These are phyloP conservation scores for Azorinus chamasolen DNA, from an alignment of 2,888 invertebrate species.

Conservation along the genomic window DNA sequence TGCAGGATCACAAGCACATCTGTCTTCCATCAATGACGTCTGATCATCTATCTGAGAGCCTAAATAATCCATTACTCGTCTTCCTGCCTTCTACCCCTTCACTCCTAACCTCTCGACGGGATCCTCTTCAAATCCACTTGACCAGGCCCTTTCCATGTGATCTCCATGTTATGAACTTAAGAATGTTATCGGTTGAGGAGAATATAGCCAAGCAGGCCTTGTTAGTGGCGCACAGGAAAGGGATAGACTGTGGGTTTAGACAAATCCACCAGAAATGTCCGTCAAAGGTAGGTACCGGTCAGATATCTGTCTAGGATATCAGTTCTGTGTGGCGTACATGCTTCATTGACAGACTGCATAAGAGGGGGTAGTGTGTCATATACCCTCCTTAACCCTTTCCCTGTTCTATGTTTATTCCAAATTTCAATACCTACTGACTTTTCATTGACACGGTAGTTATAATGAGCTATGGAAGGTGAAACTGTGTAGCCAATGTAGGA, in stretches of 20 bases:
- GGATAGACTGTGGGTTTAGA: slow-evolving; percentile 20
- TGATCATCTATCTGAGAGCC: slow-evolving; percentile 1
- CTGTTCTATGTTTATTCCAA: too few species aligned
- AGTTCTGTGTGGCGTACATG: too few species aligned
- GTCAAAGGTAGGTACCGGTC: background rate
- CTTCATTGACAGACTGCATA: too few species aligned
- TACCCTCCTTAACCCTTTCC: background rate
- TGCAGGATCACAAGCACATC: background rate
- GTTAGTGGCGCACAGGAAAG: slow-evolving; percentile 32
- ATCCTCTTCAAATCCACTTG: background rate
- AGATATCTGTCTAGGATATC: too few species aligned
- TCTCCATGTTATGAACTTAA: slow-evolving; percentile 28
- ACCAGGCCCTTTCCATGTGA: slow-evolving; percentile 31
- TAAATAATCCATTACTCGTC: slow-evolving; percentile 36
- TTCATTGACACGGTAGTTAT: background rate
- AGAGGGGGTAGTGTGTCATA: background rate
- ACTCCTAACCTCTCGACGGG: background rate
- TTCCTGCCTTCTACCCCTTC: background rate
- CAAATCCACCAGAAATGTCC: background rate
- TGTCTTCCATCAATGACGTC: slow-evolving; percentile 30
- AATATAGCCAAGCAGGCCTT: slow-evolving; percentile 16
- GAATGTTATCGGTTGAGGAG: slow-evolving; percentile 10
- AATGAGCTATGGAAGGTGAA: too few species aligned
- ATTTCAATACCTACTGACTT: background rate
- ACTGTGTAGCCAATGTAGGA: too few species aligned